Evolutionary conservation across 2,797 vertebrate genomes (phyloP).

Genomic region (Ficedula albicollis): DNA sequence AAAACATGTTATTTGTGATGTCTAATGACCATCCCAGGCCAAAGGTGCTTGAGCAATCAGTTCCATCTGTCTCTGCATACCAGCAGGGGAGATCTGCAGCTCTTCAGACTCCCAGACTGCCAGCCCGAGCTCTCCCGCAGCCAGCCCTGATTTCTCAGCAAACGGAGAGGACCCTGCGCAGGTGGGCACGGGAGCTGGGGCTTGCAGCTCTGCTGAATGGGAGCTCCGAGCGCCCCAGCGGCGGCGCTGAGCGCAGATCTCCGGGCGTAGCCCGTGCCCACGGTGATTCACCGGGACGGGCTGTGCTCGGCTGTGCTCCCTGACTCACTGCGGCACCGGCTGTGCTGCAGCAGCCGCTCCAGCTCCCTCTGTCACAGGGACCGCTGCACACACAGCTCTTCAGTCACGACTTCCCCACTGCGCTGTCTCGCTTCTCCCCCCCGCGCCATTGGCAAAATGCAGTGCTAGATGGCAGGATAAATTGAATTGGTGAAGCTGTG

Average conservation of each 20-base stretch:
- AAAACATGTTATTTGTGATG: background rate
- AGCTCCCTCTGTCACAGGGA: background rate
- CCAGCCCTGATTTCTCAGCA: background rate
- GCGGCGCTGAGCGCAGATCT: background rate
- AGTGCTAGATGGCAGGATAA: background rate
- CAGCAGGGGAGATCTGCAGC: background rate
- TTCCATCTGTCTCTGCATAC: background rate
- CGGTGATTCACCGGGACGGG: background rate
- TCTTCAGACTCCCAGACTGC: background rate
- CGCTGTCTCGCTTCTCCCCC: background rate
- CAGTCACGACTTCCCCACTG: background rate
- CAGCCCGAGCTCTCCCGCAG: background rate
- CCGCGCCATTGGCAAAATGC: background rate
- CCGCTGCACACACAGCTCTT: background rate
- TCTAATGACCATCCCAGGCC: background rate
- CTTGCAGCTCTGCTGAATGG: background rate
- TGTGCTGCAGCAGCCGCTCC: background rate
- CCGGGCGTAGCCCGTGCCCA: rapidly evolving
- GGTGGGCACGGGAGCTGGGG: background rate
- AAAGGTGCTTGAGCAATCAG: slow-evolving; percentile 10
- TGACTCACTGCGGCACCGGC: background rate
- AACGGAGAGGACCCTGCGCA: background rate
- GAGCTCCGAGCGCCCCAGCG: background rate
- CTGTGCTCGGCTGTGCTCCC: background rate
- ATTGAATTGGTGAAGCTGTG: background rate